Evolutionary conservation across 2,888 invertebrate species (phyloP), one percentile per base, ranked within the genome.

Genomic region (Prostheceraeus crozeri): DNA sequence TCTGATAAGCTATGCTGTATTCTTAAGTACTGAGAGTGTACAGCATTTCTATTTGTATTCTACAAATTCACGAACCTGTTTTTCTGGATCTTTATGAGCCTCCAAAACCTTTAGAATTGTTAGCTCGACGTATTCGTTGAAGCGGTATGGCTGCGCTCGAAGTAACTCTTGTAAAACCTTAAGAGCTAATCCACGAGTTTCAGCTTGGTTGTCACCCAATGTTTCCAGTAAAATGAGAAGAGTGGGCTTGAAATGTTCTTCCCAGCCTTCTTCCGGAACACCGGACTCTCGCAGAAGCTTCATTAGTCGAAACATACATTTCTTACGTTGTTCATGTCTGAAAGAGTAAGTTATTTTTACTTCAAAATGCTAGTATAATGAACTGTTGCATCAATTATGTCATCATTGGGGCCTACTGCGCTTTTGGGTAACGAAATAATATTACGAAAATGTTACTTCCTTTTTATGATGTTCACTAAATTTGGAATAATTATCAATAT

Each of bases 71-170:
- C n/a, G n/a, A n/a, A 78, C 79, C 70, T 80, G 79, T 71, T 79
- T 79, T 66, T 79, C 76, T 59, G 76, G 66, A 66, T 80, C 80
- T 67, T 80, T 85, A 78, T 91, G 89, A 57, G 87, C 86, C 72
- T 87, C 84, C 67, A 94, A 83, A 11, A 94, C 85, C 77, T 87
- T 85, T 54, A 94, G 79, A 58, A 90, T 83, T 35, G 93, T 84
- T 58, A 94, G 81, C 79, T 96, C 94, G 59, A 88, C 85, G 79
- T 87, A 94, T 70, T 85, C 85, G 65, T 84, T 82, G 83, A 93
- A 91, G 67, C 84, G 83, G 61, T 84, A 81, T 40, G 86, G 80
- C 33, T 83, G 81, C 57, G 85, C 83, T 64, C 86, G 83, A 68
- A 91, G 82, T 71, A 94, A 84, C 79, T 89, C 89, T 63, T 86